phyloP scores from a whole-genome alignment of 2,888 invertebrate genomes.

The Troglohyphantes excavatus region DNA sequence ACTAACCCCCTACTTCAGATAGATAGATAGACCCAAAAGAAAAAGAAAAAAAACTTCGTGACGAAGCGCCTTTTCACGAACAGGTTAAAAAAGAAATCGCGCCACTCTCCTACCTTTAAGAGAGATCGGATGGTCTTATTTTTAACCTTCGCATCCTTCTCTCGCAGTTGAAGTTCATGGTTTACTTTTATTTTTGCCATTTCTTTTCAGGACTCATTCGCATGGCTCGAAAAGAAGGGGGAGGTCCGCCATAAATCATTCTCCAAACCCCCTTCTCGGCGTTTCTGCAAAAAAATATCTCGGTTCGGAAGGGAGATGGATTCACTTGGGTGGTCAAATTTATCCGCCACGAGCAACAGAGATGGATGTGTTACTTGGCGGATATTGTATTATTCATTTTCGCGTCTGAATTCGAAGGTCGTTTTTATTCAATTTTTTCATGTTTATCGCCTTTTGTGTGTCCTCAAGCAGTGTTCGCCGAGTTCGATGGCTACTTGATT shows the following conservation, averaged over 20 bases:
- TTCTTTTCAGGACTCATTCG: slow-evolving; percentile 14
- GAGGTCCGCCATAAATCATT: slow-evolving; percentile 70
- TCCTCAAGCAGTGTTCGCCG: too few relatives aligned
- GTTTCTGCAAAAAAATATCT: background rate
- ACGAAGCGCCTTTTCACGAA: slow-evolving; percentile 24
- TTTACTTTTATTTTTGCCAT: slow-evolving; percentile 19
- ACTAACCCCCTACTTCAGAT: background rate
- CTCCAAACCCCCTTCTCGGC: slow-evolving; percentile 20
- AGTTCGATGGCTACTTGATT: too few relatives aligned
- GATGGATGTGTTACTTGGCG: slow-evolving; percentile 53
- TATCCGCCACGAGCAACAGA: background rate
- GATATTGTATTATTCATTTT: slow-evolving; percentile 59
- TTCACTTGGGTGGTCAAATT: slow-evolving; percentile 69
- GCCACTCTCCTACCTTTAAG: background rate
- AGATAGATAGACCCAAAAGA: background rate
- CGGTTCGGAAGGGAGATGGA: slow-evolving; percentile 4
- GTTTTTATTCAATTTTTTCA: slow-evolving; percentile 14
- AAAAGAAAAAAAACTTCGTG: slow-evolving; percentile 12
- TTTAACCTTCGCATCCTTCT: slow-evolving; percentile 42
- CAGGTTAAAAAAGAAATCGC: slow-evolving; percentile 41
- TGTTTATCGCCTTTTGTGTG: background rate
- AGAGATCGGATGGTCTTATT: slow-evolving; percentile 41
- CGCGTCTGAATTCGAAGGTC: slow-evolving; percentile 31
- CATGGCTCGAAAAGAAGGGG: slow-evolving; percentile 12
- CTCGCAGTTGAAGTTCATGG: background rate